phyloP scores from a whole-genome alignment of 2,797 vertebrate genomes.

The Dendrocincla tyrannina region DNA sequence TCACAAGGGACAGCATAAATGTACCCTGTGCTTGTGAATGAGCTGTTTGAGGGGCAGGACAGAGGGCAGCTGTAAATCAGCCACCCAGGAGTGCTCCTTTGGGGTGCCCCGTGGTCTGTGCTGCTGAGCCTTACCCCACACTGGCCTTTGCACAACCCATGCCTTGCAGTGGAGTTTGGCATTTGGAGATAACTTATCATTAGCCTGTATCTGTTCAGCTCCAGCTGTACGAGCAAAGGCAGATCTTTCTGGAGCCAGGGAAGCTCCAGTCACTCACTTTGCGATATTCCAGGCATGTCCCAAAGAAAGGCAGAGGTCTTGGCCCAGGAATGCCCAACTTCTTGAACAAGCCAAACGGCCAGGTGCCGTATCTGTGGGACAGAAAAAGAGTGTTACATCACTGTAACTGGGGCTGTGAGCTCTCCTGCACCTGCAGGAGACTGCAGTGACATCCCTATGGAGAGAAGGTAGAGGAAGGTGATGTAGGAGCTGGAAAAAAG shows the following conservation, averaged over 20 bases:
- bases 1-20: accelerated
- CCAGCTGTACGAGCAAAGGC: background rate
- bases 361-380: slow-evolving; percentile 73
- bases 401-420: accelerated
- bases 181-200: background rate
- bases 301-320: slow-evolving; percentile 73
- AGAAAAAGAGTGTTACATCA: background rate
- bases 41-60: background rate
- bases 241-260: background rate
- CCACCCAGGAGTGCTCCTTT: accelerated
- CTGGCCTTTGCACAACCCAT: background rate
- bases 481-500: background rate
- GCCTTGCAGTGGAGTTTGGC: background rate
- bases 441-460: background rate
- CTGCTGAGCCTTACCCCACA: background rate
- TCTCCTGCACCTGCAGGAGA: background rate
- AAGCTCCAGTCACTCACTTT: slow-evolving; percentile 49
- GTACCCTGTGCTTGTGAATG: accelerated
- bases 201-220: accelerated
- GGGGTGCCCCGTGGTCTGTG: background rate
- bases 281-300: slow-evolving; percentile 65
- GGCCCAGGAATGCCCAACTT: slow-evolving; percentile 79
- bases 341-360: slow-evolving; percentile 72
- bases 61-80: background rate
- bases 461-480: background rate